Evolutionary conservation across 2,888 invertebrate genomes (phyloP).

Genomic region (Temnothorax ravouxi): DNA sequence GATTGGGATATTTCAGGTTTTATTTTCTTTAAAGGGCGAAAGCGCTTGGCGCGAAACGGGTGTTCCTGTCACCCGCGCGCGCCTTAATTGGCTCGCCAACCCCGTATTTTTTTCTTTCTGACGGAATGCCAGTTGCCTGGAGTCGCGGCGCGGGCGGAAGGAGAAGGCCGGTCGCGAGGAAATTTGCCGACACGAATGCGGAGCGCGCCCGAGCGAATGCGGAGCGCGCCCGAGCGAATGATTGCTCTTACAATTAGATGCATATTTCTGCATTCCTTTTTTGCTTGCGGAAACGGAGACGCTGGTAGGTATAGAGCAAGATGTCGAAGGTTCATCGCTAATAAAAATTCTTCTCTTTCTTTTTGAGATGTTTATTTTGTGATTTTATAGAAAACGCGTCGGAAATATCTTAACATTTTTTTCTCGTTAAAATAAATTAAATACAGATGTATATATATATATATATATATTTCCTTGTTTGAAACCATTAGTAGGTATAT

Average conservation of each 20-base stretch:
- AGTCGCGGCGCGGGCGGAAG: background rate
- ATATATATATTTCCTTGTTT: no score
- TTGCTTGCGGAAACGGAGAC: background rate
- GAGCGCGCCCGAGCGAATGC: slow-evolving; percentile 29
- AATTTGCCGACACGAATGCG: slow-evolving; percentile 29
- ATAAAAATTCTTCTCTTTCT: background rate
- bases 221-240: slow-evolving; percentile 29
- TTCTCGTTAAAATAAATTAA: background rate
- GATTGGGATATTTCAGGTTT: slow-evolving; percentile 7
- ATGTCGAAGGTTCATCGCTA: background rate
- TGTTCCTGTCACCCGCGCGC: slow-evolving; percentile 10
- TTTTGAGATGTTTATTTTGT: background rate
- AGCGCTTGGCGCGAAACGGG: slow-evolving; percentile 19
- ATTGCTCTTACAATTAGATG: slow-evolving; percentile 41
- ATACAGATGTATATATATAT: background rate
- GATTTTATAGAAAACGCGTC: no score
- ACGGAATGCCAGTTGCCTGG: slow-evolving; percentile 38
- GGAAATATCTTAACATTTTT: background rate
- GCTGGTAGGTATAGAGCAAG: background rate
- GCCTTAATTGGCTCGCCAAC: slow-evolving; percentile 9
- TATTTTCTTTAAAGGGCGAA: background rate
- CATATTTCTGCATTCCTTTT: slow-evolving; percentile 27
- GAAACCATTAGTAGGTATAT: background rate
- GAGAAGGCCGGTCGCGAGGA: background rate
- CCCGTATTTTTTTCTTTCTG: background rate